phyloP scores from a whole-genome alignment of 2,797 vertebrate species.

The Agapornis canus region DNA sequence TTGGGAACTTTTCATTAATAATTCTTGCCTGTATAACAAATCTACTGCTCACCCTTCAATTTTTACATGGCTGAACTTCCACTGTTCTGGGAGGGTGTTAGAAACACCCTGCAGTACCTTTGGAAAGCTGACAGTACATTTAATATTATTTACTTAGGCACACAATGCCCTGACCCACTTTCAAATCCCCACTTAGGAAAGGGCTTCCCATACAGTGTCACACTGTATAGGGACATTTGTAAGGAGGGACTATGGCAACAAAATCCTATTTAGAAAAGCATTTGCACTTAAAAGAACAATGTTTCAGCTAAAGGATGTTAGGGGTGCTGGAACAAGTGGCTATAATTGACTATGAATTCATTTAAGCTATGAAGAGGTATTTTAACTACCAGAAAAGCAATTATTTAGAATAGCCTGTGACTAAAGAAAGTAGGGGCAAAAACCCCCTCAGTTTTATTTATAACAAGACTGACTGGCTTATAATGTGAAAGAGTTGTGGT shows the following conservation, averaged over 20 bases:
- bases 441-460: neutral
- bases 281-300: neutral
- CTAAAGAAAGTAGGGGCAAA: neutral
- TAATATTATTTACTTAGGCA: neutral
- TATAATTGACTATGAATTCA: constrained; percentile 2
- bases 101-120: neutral
- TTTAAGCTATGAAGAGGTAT: neutral
- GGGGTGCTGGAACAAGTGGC: neutral
- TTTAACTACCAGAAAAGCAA: neutral
- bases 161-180: neutral
- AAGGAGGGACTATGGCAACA: constrained; percentile 4
- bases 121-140: neutral
- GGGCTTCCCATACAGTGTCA: neutral
- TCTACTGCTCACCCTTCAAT: neutral
- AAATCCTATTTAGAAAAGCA: neutral
- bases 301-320: neutral
- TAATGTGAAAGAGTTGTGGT: neutral
- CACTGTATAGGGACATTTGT: neutral
- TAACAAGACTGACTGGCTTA: neutral
- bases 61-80: neutral
- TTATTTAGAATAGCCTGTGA: neutral
- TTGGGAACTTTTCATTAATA: constrained; percentile 1
- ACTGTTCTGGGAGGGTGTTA: neutral
- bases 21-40: neutral
- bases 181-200: neutral